Conservation (phyloP, 2,888 invertebrate species). For the Conus canariensis region DNA sequence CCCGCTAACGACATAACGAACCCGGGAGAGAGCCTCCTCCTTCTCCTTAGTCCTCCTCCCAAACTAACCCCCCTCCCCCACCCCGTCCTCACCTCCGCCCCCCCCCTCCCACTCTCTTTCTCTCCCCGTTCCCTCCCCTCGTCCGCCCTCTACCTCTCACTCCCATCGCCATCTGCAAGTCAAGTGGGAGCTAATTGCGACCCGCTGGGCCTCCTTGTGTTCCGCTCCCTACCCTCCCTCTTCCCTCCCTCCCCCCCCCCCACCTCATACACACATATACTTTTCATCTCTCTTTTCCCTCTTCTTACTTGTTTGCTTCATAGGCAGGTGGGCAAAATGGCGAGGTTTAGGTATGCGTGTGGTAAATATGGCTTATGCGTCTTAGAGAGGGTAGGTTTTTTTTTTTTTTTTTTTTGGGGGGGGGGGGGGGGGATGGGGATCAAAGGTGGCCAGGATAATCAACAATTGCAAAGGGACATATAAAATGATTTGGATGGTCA, state of each 20-base stretch:
- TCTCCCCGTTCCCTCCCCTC: not conserved
- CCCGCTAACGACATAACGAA: slow-evolving; percentile 18
- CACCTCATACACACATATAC: not conserved
- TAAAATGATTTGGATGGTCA: no score
- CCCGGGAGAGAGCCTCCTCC: not conserved
- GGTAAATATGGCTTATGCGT: no score
- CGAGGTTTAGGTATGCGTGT: not conserved
- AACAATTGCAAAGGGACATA: no score
- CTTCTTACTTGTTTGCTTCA: not conserved
- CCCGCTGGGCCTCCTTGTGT: not conserved
- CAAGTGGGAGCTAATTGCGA: slow-evolving; percentile 5
- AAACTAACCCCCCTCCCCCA: not conserved
- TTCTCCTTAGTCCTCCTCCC: not conserved
- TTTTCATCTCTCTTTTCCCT: not conserved
- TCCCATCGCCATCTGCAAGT: not conserved
- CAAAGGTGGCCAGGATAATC: no score
- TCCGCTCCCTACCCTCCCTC: not conserved
- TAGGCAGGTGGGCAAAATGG: not conserved
- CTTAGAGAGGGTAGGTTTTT: not conserved
- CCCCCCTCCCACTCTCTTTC: not conserved
- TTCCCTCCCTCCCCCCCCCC: not conserved
- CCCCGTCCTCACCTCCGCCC: not conserved
- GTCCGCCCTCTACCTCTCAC: not conserved
- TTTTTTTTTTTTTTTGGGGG: no score
- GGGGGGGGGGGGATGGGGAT: not conserved